Evolutionary conservation across 53 echinoderm and acorn worm genomes (phyloP).

Genomic region (Echinometra lucunter): DNA sequence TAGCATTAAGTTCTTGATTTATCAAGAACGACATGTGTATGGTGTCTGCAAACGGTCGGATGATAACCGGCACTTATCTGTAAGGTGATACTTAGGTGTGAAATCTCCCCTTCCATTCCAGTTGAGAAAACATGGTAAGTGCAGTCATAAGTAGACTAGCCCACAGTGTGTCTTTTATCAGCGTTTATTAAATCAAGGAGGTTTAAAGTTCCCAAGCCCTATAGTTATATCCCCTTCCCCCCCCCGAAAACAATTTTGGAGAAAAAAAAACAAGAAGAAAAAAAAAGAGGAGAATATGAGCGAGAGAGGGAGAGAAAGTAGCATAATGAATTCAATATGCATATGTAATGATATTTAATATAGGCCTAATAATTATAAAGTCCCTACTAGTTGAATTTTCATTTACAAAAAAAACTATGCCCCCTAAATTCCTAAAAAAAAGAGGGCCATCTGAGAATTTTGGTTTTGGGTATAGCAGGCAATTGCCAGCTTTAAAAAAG

Average conservation of each 20-base stretch:
- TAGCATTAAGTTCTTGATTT: too few relatives aligned
- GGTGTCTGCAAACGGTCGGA: constrained; percentile 45
- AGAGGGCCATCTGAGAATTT: background rate
- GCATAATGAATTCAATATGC: too few relatives aligned
- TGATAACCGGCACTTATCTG: constrained; percentile 41
- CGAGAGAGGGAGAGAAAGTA: too few relatives aligned
- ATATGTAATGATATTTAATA: too few relatives aligned
- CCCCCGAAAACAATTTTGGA: background rate
- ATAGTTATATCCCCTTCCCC: background rate
- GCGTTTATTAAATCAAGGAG: background rate
- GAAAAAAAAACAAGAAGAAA: too few relatives aligned
- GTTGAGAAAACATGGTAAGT: constrained; percentile 42
- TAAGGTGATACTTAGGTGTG: background rate
- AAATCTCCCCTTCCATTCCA: constrained; percentile 12
- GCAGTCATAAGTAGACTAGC: background rate
- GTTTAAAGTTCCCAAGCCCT: background rate
- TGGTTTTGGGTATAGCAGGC: background rate
- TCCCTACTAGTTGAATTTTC: background rate
- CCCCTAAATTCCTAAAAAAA: background rate
- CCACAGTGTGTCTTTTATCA: background rate
- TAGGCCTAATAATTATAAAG: too few relatives aligned
- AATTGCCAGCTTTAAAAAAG: too few relatives aligned
- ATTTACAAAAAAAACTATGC: background rate
- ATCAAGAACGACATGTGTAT: constrained; percentile 36
- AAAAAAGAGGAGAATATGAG: background rate